Conservation (phyloP, 2,888 invertebrate species). For the Nyleta sp. region DNA sequence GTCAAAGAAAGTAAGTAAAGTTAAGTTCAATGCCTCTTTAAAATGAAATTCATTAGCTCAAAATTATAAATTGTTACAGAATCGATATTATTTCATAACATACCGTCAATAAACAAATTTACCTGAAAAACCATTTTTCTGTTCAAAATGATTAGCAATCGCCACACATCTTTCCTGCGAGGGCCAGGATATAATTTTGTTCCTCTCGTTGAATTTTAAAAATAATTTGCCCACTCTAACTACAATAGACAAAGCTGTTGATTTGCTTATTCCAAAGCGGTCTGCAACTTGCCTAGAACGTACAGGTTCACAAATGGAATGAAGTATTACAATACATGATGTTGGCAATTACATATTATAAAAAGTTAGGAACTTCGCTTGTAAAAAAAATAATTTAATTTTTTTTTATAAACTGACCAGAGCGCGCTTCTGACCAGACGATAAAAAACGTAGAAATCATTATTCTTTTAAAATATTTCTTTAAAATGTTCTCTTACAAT, state of each 20-base stretch:
- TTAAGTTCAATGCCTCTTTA: no score
- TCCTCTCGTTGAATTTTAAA: slow-evolving; percentile 12
- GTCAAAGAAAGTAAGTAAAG: no score
- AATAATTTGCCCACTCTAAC: slow-evolving; percentile 6
- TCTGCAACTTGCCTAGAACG: slow-evolving; percentile 33
- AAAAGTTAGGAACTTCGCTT: no score
- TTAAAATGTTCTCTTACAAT: no score
- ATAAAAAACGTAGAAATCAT: no score
- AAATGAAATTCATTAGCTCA: neutral
- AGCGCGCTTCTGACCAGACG: no score
- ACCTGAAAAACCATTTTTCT: slow-evolving; percentile 25
- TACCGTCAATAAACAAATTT: slow-evolving; percentile 8
- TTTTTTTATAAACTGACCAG: no score
- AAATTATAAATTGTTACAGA: neutral
- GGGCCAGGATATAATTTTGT: slow-evolving; percentile 29
- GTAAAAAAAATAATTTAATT: no score
- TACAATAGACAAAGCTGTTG: slow-evolving; percentile 16
- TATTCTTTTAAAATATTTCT: no score
- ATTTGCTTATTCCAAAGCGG: slow-evolving; percentile 34
- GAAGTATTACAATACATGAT: slow-evolving; percentile 2
- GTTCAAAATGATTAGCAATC: slow-evolving; percentile 20
- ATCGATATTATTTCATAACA: slow-evolving; percentile 1
- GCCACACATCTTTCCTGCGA: slow-evolving; percentile 18
- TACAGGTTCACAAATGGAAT: neutral
- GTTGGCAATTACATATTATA: neutral